Evolutionary conservation across 35 echinoderm and acorn worm genomes (phyloP).

Genomic region (Anneissia japonica): DNA sequence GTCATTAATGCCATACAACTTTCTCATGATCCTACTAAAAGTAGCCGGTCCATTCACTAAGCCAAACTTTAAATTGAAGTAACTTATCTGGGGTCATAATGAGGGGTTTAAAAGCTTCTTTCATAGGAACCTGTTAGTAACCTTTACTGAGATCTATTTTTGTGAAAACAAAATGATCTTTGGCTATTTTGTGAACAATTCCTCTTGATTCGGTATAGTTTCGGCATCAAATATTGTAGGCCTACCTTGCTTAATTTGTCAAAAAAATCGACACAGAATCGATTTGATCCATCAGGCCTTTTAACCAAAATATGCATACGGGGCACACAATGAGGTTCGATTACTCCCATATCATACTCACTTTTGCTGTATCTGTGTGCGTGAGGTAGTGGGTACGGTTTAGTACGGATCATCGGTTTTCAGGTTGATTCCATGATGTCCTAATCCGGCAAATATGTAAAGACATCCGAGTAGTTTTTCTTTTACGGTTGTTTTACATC

Average conservation of each 20-base stretch:
- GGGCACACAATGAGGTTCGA: constrained; percentile 31
- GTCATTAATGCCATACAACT: not conserved
- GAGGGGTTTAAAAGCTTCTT: not conserved
- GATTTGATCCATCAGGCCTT: constrained; percentile 11
- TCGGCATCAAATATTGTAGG: constrained; percentile 50
- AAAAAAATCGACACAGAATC: constrained; percentile 53
- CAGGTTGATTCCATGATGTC: not conserved
- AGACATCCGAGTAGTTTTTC: no score
- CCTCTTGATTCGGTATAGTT: constrained; percentile 44
- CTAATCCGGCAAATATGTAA: no score
- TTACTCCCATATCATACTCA: constrained; percentile 34
- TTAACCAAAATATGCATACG: constrained; percentile 36
- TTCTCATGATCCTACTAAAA: constrained; percentile 49
- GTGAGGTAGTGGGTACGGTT: constrained; percentile 44
- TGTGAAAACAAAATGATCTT: constrained; percentile 31
- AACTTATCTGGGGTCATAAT: constrained; percentile 24
- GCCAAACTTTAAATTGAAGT: constrained; percentile 34
- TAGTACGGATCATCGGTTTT: not conserved
- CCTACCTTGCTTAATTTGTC: constrained; percentile 20
- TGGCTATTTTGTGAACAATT: constrained; percentile 37
- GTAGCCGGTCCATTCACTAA: constrained; percentile 43
- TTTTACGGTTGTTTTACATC: no score
- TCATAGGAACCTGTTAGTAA: constrained; percentile 44
- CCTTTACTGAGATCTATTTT: constrained; percentile 49
- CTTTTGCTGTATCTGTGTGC: constrained; percentile 5